A percentile compares a stretch with the other conserved stretches of the same genome.
These are phyloP conservation scores for Caenorhabditis tropicalis DNA, from an alignment of 1,140 invertebrate genomes.

Conservation along the genomic window DNA sequence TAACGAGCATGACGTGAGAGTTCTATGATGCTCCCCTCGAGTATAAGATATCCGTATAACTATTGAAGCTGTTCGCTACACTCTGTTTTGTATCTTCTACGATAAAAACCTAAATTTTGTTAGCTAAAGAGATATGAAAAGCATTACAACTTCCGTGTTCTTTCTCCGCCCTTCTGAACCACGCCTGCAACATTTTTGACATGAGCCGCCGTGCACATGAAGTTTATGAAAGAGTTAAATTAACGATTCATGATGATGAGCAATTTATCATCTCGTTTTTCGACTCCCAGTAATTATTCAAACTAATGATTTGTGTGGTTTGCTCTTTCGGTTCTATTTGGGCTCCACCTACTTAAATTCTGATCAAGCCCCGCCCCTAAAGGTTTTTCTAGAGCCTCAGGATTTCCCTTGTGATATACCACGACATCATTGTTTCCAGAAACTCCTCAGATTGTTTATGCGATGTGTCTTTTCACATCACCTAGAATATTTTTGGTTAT, in stretches of 20 bases:
- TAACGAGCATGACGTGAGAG: neutral
- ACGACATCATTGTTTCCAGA: too few species aligned
- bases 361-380: too few species aligned
- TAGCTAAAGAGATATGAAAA: too few species aligned
- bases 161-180: neutral
- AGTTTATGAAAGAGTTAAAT: neutral
- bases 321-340: too few species aligned
- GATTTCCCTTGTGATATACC: too few species aligned
- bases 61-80: too few species aligned
- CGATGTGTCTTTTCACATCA: too few species aligned
- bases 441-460: too few species aligned
- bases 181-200: neutral
- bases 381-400: too few species aligned
- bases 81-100: too few species aligned
- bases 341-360: too few species aligned
- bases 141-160: constrained; percentile 32
- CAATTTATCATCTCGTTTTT: neutral
- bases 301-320: neutral
- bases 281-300: neutral
- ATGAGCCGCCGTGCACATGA: constrained; percentile 25
- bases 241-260: constrained; percentile 13
- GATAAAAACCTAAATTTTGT: too few species aligned
- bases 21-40: neutral
- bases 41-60: neutral
- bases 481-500: neutral